Conservation (phyloP, 2,888 invertebrate species). For the Phorcus lineatus region DNA sequence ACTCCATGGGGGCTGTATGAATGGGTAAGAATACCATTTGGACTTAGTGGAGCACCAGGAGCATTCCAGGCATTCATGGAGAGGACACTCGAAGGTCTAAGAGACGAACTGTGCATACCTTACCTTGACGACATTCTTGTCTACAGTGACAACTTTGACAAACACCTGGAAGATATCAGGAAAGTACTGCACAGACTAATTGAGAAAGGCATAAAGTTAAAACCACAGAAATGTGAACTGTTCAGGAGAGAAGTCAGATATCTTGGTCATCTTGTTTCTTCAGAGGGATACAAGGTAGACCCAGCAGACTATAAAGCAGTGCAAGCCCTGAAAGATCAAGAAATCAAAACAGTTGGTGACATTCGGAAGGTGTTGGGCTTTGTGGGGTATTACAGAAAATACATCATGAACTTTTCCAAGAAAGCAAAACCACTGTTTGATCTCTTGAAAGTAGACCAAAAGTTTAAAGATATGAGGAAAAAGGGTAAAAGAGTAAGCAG, state of each 20-base stretch:
- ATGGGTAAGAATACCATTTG: conserved; percentile 37
- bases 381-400: not conserved
- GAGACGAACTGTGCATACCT: conserved; percentile 10
- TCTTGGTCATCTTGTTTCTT: conserved; percentile 5
- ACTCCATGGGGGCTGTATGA: conserved; percentile 37
- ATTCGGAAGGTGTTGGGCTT: conserved; percentile 19
- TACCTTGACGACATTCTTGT: conserved; percentile 14
- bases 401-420: not conserved
- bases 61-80: conserved; percentile 33
- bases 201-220: not conserved
- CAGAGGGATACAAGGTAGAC: not conserved
- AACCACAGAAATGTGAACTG: not conserved
- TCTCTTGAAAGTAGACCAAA: not conserved
- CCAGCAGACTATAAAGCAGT: not conserved
- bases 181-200: not conserved
- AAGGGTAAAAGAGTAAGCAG: too few species aligned
- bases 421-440: not conserved
- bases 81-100: conserved; percentile 26
- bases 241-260: not conserved
- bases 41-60: conserved; percentile 34
- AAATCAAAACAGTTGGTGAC: not conserved
- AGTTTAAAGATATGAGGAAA: too few species aligned
- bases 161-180: not conserved
- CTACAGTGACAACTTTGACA: not conserved
- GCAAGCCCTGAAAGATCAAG: not conserved